Conservation (phyloP, 2,797 vertebrate genomes). For the Dicrostonyx torquatus region DNA sequence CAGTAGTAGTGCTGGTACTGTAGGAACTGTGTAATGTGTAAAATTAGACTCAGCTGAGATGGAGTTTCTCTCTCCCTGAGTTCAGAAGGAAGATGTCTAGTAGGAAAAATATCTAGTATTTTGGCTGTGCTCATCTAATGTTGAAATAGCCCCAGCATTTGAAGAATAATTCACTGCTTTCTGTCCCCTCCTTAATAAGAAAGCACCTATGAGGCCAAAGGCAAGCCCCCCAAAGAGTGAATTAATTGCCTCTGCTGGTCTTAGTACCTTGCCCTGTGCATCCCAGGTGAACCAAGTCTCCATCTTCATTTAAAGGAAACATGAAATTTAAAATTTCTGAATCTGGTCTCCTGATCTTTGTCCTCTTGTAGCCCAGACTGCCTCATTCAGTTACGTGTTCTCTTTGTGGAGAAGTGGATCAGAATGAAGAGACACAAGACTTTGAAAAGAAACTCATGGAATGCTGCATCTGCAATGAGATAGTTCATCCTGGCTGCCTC, state of each 20-base stretch:
- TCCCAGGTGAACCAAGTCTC: background rate
- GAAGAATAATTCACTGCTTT: background rate
- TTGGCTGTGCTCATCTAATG: background rate
- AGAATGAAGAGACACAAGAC: conserved; percentile 89
- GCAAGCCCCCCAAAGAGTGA: background rate
- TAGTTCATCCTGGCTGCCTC: conserved; percentile 95
- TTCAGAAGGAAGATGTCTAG: background rate
- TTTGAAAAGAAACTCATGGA: conserved; percentile 96
- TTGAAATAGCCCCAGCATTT: conserved; percentile 44
- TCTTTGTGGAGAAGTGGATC: conserved; percentile 95
- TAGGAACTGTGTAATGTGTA: background rate
- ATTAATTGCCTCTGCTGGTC: background rate
- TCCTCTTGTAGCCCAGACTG: conserved; percentile 92
- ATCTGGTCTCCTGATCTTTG: conserved; percentile 65
- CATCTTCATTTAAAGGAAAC: conserved; percentile 22
- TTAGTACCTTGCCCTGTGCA: background rate
- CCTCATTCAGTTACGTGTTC: conserved; percentile 96
- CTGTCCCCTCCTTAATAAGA: conserved; percentile 18
- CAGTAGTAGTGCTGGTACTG: background rate
- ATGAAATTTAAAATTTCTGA: conserved; percentile 57
- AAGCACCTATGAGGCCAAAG: background rate
- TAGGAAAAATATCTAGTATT: conserved; percentile 5
- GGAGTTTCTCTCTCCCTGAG: background rate
- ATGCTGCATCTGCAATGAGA: conserved; percentile 97
- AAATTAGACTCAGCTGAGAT: background rate